Conservation (phyloP, 2,888 invertebrate genomes). For the Brachyopa scutellaris region DNA sequence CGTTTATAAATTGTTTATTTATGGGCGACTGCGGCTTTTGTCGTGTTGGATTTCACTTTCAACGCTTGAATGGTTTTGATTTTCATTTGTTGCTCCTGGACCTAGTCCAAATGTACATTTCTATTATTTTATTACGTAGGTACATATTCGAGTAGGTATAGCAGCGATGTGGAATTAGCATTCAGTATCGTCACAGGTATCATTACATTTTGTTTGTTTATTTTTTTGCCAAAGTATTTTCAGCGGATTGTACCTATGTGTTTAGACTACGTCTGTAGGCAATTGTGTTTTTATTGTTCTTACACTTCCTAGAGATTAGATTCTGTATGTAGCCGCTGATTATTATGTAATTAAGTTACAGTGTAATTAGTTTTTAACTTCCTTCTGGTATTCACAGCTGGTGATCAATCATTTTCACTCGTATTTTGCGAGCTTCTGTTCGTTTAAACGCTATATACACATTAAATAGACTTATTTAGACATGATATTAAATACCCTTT, state of each 20-base stretch:
- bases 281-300: background rate
- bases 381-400: background rate
- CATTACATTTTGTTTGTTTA: background rate
- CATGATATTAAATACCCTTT: no score
- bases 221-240: background rate
- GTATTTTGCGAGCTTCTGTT: background rate
- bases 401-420: background rate
- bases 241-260: background rate
- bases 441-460: no score
- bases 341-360: background rate
- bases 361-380: background rate
- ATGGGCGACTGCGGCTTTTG: slow-evolving; percentile 5
- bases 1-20: slow-evolving; percentile 31
- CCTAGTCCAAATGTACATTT: slow-evolving; percentile 28
- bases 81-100: slow-evolving; percentile 26
- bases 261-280: background rate
- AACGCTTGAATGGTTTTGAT: slow-evolving; percentile 53
- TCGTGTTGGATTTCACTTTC: slow-evolving; percentile 45
- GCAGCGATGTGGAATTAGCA: slow-evolving; percentile 1
- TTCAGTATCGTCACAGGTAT: background rate
- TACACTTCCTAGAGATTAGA: background rate
- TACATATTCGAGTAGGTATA: no score
- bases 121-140: slow-evolving; percentile 36
- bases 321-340: background rate
- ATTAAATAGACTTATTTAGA: no score